Evolutionary conservation across 2,888 invertebrate species (phyloP), one percentile per base, ranked within the genome.

Genomic region (Nineta flava): DNA sequence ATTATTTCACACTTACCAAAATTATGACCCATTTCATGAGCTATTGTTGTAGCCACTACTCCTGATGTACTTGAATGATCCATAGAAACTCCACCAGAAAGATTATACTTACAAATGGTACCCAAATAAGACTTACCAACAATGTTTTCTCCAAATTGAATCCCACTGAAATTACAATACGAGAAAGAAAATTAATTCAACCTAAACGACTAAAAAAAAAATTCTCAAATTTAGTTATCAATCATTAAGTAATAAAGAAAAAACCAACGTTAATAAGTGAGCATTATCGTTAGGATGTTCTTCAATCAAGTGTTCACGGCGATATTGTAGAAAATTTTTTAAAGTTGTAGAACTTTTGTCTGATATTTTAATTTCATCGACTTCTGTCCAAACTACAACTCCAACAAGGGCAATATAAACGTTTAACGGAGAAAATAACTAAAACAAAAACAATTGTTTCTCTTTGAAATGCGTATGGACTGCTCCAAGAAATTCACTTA

Each of bases 21-120:
- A 70, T 97, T 99, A 66, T 99, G 99, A 0, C 97, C 97, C 82
- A 99, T 86, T 70, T 99, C 97, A 66, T 99, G 99, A 0, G 97
- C 96, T 50, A 99, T 84, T 0, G 97, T 97, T 0, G 94, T 91
- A 1, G 96, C 97, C 1, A 96, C 93, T 12, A 94, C 74, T 1
- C 92, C 88, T 2, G 90, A 80, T 13, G 87, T 79, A 48, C 76
- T 74, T 34, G 90, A 91, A 62, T 94, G 94, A 63, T 95, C 94
- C 66, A 91, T 91, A 56, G 90, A 87, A 1, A 99, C 92, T 1
- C 97, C 97, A 1, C 96, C 97, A 1, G 95, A 96, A 66, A 85
- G 95, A 64, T 94, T 87, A 68, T 83, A 92, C 1, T 96, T 95
- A 67, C 99, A 99, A 58, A 97, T 96, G 7, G 94, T 94, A 1